Conservation (phyloP, 2,797 vertebrate species). For the Oryzias dopingdopingensis region DNA sequence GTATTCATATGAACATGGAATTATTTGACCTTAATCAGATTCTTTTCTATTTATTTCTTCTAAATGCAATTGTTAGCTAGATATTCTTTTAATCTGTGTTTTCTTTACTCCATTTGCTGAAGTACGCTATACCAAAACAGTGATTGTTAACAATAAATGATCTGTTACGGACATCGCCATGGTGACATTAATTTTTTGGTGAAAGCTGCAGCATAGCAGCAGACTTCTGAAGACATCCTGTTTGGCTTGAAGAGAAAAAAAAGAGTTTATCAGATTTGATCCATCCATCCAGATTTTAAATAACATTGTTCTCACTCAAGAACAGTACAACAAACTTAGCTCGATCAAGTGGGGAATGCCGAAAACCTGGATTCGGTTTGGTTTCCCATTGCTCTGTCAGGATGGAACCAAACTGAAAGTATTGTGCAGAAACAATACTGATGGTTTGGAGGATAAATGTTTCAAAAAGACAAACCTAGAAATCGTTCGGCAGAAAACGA, state of each 20-base stretch:
- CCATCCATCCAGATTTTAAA: too few relatives aligned
- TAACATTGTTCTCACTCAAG: too few relatives aligned
- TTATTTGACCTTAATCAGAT: conserved; percentile 86
- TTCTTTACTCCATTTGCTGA: conserved; percentile 85
- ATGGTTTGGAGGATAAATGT: neutral
- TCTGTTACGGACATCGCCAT: conserved; percentile 93
- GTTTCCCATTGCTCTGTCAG: neutral
- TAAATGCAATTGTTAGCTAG: conserved; percentile 75
- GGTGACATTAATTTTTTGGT: conserved; percentile 91
- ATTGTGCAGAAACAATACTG: too few relatives aligned
- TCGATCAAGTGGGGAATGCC: too few relatives aligned
- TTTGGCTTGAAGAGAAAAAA: neutral
- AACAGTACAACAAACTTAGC: too few relatives aligned
- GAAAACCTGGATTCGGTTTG: neutral
- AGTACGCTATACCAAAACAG: conserved; percentile 93
- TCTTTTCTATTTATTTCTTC: conserved; percentile 85
- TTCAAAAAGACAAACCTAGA: neutral
- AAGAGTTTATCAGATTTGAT: too few relatives aligned
- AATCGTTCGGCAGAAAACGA: too few relatives aligned
- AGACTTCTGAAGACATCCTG: neutral
- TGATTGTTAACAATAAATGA: conserved; percentile 93
- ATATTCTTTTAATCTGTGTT: conserved; percentile 82
- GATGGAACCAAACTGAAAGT: too few relatives aligned
- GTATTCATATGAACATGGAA: conserved; percentile 97
- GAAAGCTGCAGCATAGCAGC: conserved; percentile 30